Conservation (phyloP, 2,888 invertebrate species). For the Gortyna flavago region DNA sequence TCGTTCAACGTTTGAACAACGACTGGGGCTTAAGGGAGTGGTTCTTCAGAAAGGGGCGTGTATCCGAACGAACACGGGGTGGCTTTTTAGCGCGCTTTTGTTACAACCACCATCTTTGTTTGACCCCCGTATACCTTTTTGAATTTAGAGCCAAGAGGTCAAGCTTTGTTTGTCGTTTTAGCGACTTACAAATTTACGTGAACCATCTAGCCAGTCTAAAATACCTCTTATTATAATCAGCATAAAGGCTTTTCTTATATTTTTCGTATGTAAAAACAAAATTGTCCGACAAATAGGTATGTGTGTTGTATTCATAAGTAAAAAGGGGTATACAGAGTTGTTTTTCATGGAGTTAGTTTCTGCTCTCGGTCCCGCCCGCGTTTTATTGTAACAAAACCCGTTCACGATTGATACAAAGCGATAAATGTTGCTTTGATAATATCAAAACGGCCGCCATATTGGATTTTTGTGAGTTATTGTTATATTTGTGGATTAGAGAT, state of each 20-base stretch:
- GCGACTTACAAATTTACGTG: constrained; percentile 73
- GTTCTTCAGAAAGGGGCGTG: constrained; percentile 84
- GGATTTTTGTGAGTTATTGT: constrained; percentile 37
- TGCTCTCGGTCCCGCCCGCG: constrained; percentile 58
- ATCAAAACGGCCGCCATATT: constrained; percentile 59
- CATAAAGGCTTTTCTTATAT: constrained; percentile 52
- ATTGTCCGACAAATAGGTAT: constrained; percentile 62
- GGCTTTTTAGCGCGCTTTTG: constrained; percentile 86
- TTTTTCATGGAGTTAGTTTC: constrained; percentile 72
- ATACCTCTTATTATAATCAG: constrained; percentile 46
- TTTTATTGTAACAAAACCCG: constrained; percentile 61
- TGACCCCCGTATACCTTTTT: constrained; percentile 71
- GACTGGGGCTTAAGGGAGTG: constrained; percentile 84
- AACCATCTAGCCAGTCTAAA: constrained; percentile 42
- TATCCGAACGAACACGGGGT: constrained; percentile 75
- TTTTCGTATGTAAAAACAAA: constrained; percentile 47
- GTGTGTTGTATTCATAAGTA: constrained; percentile 72
- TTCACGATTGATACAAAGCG: constrained; percentile 51
- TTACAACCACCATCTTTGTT: constrained; percentile 71
- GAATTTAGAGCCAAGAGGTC: constrained; percentile 59
- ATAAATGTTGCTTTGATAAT: constrained; percentile 49
- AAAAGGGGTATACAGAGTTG: constrained; percentile 71
- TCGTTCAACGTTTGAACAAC: constrained; percentile 68
- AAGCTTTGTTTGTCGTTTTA: constrained; percentile 69
- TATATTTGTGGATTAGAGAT: background rate